A percentile compares a stretch with the other conserved stretches of the same genome.
Evolutionary conservation across 2,797 vertebrate species (phyloP).

Genomic region (Nannoperca obscura): DNA sequence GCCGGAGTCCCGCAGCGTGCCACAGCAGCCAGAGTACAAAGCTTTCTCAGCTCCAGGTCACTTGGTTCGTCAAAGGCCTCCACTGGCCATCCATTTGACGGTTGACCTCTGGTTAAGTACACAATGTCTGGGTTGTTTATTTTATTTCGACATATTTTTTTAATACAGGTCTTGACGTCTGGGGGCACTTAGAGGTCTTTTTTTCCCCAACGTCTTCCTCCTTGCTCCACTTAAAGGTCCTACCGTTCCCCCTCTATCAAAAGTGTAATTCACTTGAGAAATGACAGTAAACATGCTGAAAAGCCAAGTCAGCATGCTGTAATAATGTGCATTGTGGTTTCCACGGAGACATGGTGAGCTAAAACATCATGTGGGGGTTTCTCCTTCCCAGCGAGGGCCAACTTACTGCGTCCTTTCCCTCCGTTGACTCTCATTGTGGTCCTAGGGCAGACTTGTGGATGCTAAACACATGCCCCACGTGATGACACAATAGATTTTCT

Average conservation of each 20-base stretch:
- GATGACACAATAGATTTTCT: conserved; percentile 80
- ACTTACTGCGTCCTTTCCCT: conserved; percentile 26
- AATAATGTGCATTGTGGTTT: conserved; percentile 45
- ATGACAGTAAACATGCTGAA: conserved; percentile 9
- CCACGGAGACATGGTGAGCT: conserved; percentile 22
- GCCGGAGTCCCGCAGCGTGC: conserved; percentile 1
- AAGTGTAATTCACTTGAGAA: conserved; percentile 12
- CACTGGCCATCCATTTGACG: not conserved
- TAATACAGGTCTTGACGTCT: conserved; percentile 1
- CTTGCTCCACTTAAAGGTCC: not conserved
- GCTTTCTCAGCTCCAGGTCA: conserved; percentile 40
- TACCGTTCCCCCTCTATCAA: not conserved
- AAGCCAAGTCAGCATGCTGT: conserved; percentile 42
- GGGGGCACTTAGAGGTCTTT: not conserved
- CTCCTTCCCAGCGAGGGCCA: conserved; percentile 12
- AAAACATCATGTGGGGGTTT: conserved; percentile 13
- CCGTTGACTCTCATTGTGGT: conserved; percentile 30
- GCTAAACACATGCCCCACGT: conserved; percentile 59
- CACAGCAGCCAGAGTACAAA: conserved; percentile 9
- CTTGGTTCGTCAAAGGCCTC: conserved; percentile 8
- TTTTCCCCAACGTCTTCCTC: not conserved
- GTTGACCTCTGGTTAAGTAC: conserved; percentile 23
- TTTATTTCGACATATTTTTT: not conserved
- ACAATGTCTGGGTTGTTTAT: conserved; percentile 14
- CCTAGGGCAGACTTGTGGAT: conserved; percentile 46